Evolutionary conservation across 1,140 invertebrate genomes (phyloP), one percentile per base, ranked within the genome.

Genomic region (Apis mellifera): DNA sequence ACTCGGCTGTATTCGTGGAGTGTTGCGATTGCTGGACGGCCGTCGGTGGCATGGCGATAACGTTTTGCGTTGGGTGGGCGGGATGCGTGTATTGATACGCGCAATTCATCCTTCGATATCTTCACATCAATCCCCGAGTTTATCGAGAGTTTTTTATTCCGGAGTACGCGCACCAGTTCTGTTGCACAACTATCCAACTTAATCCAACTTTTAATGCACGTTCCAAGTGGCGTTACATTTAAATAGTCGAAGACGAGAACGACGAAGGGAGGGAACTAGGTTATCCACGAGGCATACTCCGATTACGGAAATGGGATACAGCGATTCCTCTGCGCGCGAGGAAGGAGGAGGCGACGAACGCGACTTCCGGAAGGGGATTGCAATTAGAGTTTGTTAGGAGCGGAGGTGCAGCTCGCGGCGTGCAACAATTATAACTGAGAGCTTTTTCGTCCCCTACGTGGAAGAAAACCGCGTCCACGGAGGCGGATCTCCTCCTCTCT

Each of bases 341-440:
- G 2, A 32, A 32, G 32, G 32, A 32, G 32, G 32, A 75, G 71
- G 73, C 73, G 74, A 70, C 69, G 55, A 54, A 60, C 80, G 84
- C 60, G 74, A 81, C 68, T 69, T 85, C 70, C 86, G 86, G 83
- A 85, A 87, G 86, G 32, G 83, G 79, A 60, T 69, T 73, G 82
- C 86, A 87, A 88, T 88, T 87, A 88, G 54, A n/a, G n/a, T n/a
- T n/a, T n/a, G n/a, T n/a, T n/a, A n/a, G n/a, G n/a, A n/a, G n/a
- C n/a, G 32, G 32, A 32, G 32, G 32, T 88, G 86, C 88, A 89
- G 89, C 91, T 93, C 90, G 92, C 89, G 89, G 89, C 92, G 90
- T 90, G 91, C 89, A 93, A 94, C 94, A 94, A 94, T 94, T 94
- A 94, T 94, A 94, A 94, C 94, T 94, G 94, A 94, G 93, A 94